These are phyloP conservation scores for Lichenostomus cassidix DNA, from an alignment of 2,113 vertebrate genomes.

Conservation along the genomic window DNA sequence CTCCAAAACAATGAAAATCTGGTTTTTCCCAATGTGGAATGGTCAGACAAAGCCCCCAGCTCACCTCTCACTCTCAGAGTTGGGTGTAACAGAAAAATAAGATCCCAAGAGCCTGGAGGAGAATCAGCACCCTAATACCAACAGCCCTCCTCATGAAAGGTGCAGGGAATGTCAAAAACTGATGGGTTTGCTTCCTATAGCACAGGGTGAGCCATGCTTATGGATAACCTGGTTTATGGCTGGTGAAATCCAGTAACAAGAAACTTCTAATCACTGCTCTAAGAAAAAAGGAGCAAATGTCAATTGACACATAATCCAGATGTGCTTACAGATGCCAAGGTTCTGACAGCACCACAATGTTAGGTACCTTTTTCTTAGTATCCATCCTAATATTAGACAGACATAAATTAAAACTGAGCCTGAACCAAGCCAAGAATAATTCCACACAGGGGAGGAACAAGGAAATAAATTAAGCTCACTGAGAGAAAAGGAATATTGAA, in stretches of 20 bases:
- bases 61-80: not conserved
- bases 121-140: not conserved
- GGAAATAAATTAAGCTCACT: not conserved
- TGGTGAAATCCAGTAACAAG: not conserved
- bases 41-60: not conserved
- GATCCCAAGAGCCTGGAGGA: not conserved
- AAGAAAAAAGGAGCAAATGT: not conserved
- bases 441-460: not conserved
- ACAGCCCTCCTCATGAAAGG: fast-evolving
- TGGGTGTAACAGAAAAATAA: not conserved
- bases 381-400: not conserved
- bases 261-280: not conserved
- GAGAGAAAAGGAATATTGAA: not conserved
- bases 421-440: not conserved
- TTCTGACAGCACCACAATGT: not conserved
- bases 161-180: not conserved
- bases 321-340: not conserved
- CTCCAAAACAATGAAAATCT: not conserved
- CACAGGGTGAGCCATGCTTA: not conserved
- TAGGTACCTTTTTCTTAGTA: not conserved
- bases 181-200: not conserved
- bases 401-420: not conserved
- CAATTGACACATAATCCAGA: not conserved
- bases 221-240: not conserved
- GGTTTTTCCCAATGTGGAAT: fast-evolving